Evolutionary conservation across 2,113 vertebrate genomes (phyloP).

Genomic region (Bos indicus): DNA sequence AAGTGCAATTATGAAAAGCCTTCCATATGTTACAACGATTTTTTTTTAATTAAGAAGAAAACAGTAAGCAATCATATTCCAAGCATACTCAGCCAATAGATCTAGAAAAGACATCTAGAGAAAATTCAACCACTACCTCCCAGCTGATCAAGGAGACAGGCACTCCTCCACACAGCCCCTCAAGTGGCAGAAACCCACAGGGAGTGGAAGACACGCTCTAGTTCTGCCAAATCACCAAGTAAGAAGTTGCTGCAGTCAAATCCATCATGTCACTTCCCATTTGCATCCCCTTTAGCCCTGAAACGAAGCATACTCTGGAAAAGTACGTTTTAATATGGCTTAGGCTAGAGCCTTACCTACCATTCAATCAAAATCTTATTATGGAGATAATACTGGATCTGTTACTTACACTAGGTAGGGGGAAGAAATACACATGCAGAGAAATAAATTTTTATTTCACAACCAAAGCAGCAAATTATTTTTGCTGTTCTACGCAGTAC

Average conservation of each 20-base stretch:
- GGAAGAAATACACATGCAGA: not conserved
- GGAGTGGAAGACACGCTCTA: not conserved
- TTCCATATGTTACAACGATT: not conserved
- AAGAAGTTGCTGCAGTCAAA: not conserved
- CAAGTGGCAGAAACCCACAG: accelerated
- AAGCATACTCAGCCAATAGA: not conserved
- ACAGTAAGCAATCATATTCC: not conserved
- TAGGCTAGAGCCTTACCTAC: not conserved
- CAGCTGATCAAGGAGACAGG: not conserved
- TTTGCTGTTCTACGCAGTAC: slow-evolving; percentile 24
- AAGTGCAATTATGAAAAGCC: not conserved
- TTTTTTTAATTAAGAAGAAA: slow-evolving; percentile 29
- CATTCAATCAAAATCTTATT: slow-evolving; percentile 10
- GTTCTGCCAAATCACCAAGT: not conserved
- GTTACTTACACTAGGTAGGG: not conserved
- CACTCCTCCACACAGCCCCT: not conserved
- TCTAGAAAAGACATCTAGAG: not conserved
- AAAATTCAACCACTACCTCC: not conserved
- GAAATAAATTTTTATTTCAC: not conserved
- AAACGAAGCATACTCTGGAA: not conserved
- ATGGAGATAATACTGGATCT: not conserved
- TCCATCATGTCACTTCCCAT: not conserved
- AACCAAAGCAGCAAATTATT: slow-evolving; percentile 34
- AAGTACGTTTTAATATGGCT: not conserved
- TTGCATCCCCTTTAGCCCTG: not conserved